phyloP scores from a whole-genome alignment of 2,888 invertebrate species.

The Pardosa pseudoannulata region DNA sequence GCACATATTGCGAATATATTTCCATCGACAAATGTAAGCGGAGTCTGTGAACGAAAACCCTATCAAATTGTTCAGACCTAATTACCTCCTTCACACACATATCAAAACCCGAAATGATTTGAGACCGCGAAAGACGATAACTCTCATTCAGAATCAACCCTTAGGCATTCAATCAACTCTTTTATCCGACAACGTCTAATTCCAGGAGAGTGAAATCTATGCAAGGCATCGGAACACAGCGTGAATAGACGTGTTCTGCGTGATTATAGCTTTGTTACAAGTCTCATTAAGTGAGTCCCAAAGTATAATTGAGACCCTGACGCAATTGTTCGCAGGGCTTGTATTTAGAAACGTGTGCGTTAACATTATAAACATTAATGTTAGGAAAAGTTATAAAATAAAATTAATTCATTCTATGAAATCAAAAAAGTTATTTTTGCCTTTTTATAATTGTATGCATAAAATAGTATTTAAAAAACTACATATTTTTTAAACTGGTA shows the following conservation, averaged over 20 bases:
- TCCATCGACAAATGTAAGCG: too few species aligned
- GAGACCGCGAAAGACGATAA: neutral
- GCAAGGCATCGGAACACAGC: neutral
- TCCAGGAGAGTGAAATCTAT: neutral
- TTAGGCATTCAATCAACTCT: neutral
- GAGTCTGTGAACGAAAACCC: neutral
- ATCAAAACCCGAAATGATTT: neutral
- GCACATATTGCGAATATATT: too few species aligned
- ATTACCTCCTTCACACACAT: neutral
- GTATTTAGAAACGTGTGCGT: too few species aligned
- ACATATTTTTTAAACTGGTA: too few species aligned
- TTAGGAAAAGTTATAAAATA: too few species aligned
- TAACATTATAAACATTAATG: too few species aligned
- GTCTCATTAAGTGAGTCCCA: neutral
- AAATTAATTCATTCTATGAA: too few species aligned
- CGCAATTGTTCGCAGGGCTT: too few species aligned
- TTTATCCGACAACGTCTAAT: neutral
- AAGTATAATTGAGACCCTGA: neutral
- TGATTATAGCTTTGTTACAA: neutral
- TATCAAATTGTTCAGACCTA: neutral
- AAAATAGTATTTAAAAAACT: too few species aligned
- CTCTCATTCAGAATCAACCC: neutral
- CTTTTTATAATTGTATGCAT: too few species aligned
- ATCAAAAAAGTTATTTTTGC: too few species aligned
- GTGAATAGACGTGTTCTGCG: neutral